These are phyloP conservation scores for Lathamus discolor DNA, from an alignment of 2,113 vertebrate genomes.

Conservation along the genomic window DNA sequence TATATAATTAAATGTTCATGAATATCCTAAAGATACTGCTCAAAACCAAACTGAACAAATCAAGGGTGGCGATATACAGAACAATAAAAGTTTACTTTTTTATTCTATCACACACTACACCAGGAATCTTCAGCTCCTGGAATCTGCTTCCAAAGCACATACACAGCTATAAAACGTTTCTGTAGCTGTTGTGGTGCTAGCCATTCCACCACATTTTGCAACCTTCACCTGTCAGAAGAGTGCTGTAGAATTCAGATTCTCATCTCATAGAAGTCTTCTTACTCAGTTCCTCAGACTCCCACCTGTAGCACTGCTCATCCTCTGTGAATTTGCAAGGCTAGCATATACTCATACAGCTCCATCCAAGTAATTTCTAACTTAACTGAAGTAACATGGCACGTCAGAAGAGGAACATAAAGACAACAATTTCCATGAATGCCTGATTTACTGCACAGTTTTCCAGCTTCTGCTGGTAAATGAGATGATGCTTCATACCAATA, in stretches of 20 bases:
- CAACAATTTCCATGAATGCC: neutral
- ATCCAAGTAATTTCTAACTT: neutral
- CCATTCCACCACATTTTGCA: neutral
- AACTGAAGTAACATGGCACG: neutral
- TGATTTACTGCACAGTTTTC: neutral
- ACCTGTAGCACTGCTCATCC: fast-evolving
- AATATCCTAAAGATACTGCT: neutral
- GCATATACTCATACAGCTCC: neutral
- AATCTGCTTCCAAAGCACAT: neutral
- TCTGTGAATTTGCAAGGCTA: neutral
- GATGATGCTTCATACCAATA: neutral
- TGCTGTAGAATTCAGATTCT: neutral
- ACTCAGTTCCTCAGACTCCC: neutral
- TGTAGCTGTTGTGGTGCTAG: neutral
- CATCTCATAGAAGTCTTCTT: neutral
- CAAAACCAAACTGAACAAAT: neutral
- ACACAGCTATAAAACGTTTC: neutral
- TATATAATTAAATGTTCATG: neutral
- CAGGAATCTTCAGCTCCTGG: neutral
- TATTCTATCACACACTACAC: neutral
- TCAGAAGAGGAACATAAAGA: neutral
- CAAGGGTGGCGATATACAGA: neutral
- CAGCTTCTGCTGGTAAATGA: neutral
- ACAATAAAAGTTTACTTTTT: neutral
- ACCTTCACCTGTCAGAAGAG: neutral